Base-by-base conservation (phyloP, 2,888 invertebrate species). In the Charanyca ferruginea region DNA sequence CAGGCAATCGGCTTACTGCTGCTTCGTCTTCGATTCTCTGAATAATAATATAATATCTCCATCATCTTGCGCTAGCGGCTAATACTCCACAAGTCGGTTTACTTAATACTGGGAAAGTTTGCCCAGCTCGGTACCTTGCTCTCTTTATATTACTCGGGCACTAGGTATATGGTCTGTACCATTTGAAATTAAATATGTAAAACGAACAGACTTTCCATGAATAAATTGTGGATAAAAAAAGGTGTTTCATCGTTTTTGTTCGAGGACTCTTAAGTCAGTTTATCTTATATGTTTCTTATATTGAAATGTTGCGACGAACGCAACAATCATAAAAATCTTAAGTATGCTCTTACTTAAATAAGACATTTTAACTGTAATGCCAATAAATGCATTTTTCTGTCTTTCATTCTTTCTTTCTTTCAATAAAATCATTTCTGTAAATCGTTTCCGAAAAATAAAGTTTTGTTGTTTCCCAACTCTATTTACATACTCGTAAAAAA, bases 1-100 rank as follows among this genome's bases (percentile, higher is more conserved):
- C 61, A 58, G 58, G 51, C 52, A 66, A 79, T 79, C 79, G 65
- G 79, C 72, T 79, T 76, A 79, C 53, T 60, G 55, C 48, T 63
- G 57, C 72, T 66, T 38, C 20, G 55, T 61, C n/a, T n/a, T n/a
- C 64, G 67, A 63, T 58, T 74, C 57, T 54, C 44, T 63, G 79
- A 75, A 79, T 69, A 75, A 66, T 72, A 75, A 76, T 69, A 68
- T 66, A 69, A 72, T 69, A 54, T 69, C 66, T 72, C 52, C 60
- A 62, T 69, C 57, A 69, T 55, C 42, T 51, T 47, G 11, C 61
- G 60, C 62, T 42, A 35, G 57, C 45, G 51, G 71, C 61, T 71
- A 51, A 74, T 53, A 58, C 54, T 61, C 51, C 8, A 20, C 66
- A 35, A 41, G 23, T 52, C 32, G 22, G 51, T 28, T 47, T 60